Evolutionary conservation across 1,140 invertebrate genomes (phyloP).

Genomic region (Anastrepha obliqua): DNA sequence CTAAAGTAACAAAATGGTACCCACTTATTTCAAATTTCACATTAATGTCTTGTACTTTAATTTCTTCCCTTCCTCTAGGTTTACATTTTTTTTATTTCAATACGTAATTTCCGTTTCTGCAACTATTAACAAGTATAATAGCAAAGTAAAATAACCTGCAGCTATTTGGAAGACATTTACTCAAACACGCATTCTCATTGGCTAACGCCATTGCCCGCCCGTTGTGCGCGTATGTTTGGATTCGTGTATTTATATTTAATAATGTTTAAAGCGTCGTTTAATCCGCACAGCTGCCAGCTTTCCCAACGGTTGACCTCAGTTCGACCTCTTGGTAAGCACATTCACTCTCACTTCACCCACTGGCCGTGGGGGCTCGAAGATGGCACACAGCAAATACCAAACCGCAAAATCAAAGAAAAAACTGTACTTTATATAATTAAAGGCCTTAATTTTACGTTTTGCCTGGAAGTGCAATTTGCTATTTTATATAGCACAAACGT

Average conservation of each 20-base stretch:
- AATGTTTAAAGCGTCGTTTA: conserved; percentile 29
- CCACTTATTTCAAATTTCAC: too few relatives aligned
- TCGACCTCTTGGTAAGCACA: background rate
- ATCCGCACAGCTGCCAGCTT: conserved; percentile 18
- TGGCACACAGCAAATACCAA: background rate
- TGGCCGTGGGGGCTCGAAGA: background rate
- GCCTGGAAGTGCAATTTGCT: background rate
- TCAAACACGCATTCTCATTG: background rate
- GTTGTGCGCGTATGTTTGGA: background rate
- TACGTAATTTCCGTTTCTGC: background rate
- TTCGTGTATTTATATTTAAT: background rate
- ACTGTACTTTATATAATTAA: conserved; percentile 38
- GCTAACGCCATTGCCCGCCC: background rate
- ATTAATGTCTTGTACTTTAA: too few relatives aligned
- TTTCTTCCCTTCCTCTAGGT: too few relatives aligned
- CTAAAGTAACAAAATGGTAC: too few relatives aligned
- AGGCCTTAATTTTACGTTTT: conserved; percentile 45
- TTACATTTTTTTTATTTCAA: background rate
- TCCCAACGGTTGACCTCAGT: conserved; percentile 39
- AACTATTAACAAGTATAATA: background rate
- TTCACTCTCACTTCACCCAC: background rate
- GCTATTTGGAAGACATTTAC: conserved; percentile 39
- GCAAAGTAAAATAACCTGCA: conserved; percentile 27
- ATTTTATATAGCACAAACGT: background rate
- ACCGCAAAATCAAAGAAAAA: conserved; percentile 1